Percentiles rank a stretch among this genome's conserved stretches.
Conservation (phyloP, 2,888 invertebrate species). For the Sarcophaga caerulescens region DNA sequence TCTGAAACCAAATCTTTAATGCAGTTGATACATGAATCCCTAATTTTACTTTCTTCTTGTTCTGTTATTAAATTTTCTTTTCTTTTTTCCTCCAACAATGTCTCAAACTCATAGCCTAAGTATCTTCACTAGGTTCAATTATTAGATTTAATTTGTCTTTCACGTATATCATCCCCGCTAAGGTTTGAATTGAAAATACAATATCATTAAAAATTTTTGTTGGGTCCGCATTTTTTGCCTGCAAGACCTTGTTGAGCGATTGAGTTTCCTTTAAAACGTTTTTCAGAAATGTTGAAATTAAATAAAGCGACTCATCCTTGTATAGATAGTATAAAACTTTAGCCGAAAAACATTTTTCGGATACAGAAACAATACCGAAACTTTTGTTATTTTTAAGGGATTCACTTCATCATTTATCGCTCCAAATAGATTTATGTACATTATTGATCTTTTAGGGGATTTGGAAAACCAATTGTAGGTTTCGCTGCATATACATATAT, state of each 20-base stretch:
- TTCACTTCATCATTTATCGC: slow-evolving; percentile 10
- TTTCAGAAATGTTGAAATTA: background rate
- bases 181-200: background rate
- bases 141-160: background rate
- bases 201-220: slow-evolving; percentile 5
- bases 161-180: background rate
- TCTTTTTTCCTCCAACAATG: background rate
- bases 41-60: background rate
- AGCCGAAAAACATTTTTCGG: no score
- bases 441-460: background rate
- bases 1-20: background rate
- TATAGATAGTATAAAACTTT: background rate
- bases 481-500: no score
- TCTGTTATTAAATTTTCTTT: background rate
- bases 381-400: background rate
- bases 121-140: background rate
- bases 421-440: slow-evolving; percentile 1
- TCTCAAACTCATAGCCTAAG: slow-evolving; percentile 9
- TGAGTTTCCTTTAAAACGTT: no score
- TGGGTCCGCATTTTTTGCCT: background rate
- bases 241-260: no score
- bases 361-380: slow-evolving; percentile 17
- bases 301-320: background rate
- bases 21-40: background rate
- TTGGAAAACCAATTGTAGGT: no score